phyloP scores from a whole-genome alignment of 2,888 invertebrate species.

The Diogma glabrata region DNA sequence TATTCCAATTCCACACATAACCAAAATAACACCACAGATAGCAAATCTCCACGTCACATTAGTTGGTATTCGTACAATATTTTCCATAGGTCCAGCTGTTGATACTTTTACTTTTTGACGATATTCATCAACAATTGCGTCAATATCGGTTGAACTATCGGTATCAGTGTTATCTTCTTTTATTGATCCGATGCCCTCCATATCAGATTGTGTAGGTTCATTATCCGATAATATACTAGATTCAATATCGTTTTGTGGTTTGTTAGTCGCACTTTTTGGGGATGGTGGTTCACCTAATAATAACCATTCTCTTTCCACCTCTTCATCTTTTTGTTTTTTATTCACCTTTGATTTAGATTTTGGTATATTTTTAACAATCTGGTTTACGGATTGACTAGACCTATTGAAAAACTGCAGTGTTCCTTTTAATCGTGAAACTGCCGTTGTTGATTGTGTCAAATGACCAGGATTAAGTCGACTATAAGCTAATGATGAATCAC shows the following conservation, averaged over 20 bases:
- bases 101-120: slow-evolving; percentile 56
- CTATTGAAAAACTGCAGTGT: not conserved
- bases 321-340: slow-evolving; percentile 28
- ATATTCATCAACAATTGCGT: slow-evolving; percentile 66
- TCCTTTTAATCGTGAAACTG: slow-evolving; percentile 3
- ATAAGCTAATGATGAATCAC: slow-evolving; percentile 33
- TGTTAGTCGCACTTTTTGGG: slow-evolving; percentile 18
- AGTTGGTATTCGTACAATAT: slow-evolving; percentile 33
- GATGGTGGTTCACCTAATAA: slow-evolving; percentile 36
- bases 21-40: slow-evolving; percentile 30
- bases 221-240: slow-evolving; percentile 34
- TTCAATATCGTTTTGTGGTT: slow-evolving; percentile 29
- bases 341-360: slow-evolving; percentile 24
- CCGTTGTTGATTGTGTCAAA: not conserved
- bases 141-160: slow-evolving; percentile 63
- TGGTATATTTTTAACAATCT: slow-evolving; percentile 8
- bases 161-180: slow-evolving; percentile 46
- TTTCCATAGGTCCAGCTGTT: slow-evolving; percentile 35
- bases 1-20: slow-evolving; percentile 28
- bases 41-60: slow-evolving; percentile 33
- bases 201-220: slow-evolving; percentile 26
- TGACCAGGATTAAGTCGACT: slow-evolving; percentile 24
- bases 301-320: slow-evolving; percentile 35
- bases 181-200: slow-evolving; percentile 17
- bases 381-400: not conserved